Conservation (phyloP, 2,113 vertebrate species). For the Ceyx margarethae region DNA sequence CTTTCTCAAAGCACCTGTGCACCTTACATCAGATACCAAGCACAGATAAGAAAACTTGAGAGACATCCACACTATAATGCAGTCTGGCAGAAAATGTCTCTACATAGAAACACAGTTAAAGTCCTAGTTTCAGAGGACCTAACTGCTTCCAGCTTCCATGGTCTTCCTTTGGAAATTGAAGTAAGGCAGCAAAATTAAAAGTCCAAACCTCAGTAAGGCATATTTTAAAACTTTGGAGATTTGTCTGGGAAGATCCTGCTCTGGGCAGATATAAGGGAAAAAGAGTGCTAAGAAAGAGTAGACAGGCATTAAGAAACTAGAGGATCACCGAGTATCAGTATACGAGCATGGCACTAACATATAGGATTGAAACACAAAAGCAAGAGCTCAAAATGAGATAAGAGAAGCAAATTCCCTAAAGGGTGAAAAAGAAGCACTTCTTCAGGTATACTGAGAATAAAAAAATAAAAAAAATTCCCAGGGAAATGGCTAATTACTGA, state of each 20-base stretch:
- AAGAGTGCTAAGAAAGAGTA: background rate
- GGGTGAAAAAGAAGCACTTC: background rate
- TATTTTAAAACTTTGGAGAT: background rate
- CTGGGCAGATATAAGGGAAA: background rate
- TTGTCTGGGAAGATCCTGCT: background rate
- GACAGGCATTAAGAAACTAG: background rate
- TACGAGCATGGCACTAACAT: background rate
- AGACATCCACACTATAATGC: background rate
- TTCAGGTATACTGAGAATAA: background rate
- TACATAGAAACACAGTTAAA: background rate
- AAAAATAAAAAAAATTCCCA: background rate
- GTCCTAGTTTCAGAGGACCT: background rate
- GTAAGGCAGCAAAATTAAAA: background rate
- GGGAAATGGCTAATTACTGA: background rate
- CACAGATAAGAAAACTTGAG: conserved; percentile 18
- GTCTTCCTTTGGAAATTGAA: background rate
- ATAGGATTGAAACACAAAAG: background rate
- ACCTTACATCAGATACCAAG: background rate
- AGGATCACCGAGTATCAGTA: background rate
- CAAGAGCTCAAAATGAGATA: background rate
- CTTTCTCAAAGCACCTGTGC: background rate
- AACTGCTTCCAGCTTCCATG: background rate
- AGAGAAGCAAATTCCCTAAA: background rate
- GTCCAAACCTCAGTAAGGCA: background rate
- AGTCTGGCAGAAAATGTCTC: background rate